Evolutionary conservation across 2,797 vertebrate genomes (phyloP).

Genomic region (Rhynchotus rufescens): DNA sequence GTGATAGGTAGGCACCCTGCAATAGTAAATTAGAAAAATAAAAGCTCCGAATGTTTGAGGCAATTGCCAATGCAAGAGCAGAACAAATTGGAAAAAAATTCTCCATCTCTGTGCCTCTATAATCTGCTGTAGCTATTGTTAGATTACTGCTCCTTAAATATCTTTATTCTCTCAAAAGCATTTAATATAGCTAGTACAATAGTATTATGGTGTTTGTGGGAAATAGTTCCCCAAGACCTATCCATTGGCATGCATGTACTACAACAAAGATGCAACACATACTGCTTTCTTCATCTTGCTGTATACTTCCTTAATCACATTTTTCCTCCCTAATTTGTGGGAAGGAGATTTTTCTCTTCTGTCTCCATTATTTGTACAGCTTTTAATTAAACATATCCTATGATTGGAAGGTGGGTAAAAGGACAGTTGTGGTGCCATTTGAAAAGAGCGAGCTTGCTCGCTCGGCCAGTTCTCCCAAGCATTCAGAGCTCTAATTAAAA

Average conservation of each 20-base stretch:
- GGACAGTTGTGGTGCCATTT: constrained; percentile 34
- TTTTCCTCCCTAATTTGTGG: constrained; percentile 19
- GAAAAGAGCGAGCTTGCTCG: constrained; percentile 30
- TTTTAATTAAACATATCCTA: constrained; percentile 58
- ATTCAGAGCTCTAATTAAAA: constrained; percentile 69
- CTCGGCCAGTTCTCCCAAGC: constrained; percentile 44
- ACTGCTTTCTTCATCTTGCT: constrained; percentile 2
- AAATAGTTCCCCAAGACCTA: background rate
- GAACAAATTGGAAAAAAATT: background rate
- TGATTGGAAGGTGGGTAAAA: constrained; percentile 7
- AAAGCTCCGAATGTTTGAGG: constrained; percentile 27
- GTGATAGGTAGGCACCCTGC: background rate
- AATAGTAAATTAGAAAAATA: constrained; percentile 5
- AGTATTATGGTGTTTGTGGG: background rate
- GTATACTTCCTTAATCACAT: constrained; percentile 12
- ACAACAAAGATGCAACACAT: background rate
- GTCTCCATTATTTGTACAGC: constrained; percentile 34
- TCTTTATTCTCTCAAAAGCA: background rate
- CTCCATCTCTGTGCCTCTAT: background rate
- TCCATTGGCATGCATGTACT: background rate
- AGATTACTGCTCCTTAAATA: background rate
- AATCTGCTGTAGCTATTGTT: background rate
- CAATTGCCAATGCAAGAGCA: background rate
- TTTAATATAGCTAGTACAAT: background rate
- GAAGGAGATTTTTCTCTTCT: constrained; percentile 23